Conservation (phyloP, 2,797 vertebrate species). For the Oryzias dopingdopingensis region DNA sequence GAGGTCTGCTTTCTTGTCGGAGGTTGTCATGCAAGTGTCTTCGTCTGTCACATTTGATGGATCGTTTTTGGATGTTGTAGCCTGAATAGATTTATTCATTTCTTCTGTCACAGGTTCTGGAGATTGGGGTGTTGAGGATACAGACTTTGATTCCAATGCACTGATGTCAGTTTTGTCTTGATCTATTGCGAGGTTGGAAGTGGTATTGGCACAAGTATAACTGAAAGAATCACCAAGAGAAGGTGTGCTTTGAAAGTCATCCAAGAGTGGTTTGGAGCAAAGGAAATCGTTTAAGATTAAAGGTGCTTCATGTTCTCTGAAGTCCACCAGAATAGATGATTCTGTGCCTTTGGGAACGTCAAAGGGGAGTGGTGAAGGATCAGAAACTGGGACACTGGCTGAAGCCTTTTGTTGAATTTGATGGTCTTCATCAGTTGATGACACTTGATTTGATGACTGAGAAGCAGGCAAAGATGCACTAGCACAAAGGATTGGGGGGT, state of each 20-base stretch:
- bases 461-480: constrained; percentile 47
- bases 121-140: constrained; percentile 39
- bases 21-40: constrained; percentile 34
- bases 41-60: constrained; percentile 55
- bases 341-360: constrained; percentile 47
- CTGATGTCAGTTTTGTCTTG: constrained; percentile 47
- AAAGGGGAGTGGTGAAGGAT: constrained; percentile 41
- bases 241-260: constrained; percentile 62
- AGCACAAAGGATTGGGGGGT: constrained; percentile 66
- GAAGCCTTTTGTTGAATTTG: constrained; percentile 35
- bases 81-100: constrained; percentile 37
- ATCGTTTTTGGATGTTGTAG: constrained; percentile 66
- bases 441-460: constrained; percentile 36
- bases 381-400: constrained; percentile 22
- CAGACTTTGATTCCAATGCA: constrained; percentile 41
- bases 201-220: constrained; percentile 34
- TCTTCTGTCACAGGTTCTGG: constrained; percentile 59
- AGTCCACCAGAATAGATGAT: constrained; percentile 42
- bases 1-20: constrained; percentile 43
- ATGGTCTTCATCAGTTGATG: constrained; percentile 34
- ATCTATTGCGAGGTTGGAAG: constrained; percentile 40
- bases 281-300: constrained; percentile 46
- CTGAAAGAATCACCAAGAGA: constrained; percentile 38
- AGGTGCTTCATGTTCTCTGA: constrained; percentile 45
- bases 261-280: constrained; percentile 59